Evolutionary conservation across 2,797 vertebrate species (phyloP).

Genomic region (Pygocentrus nattereri): DNA sequence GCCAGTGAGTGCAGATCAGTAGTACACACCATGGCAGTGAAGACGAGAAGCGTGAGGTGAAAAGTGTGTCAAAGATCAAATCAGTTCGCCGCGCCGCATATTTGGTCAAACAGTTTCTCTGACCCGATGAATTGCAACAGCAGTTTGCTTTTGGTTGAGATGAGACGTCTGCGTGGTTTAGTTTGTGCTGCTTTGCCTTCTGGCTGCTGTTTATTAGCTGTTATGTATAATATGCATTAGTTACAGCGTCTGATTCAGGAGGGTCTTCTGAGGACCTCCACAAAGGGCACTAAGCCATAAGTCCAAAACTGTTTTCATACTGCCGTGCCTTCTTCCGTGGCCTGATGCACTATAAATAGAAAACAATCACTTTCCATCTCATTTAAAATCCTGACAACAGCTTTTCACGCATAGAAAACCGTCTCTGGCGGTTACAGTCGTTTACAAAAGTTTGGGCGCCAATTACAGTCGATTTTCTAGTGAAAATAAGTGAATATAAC

Average conservation of each 20-base stretch:
- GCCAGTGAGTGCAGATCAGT: no score
- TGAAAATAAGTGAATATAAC: no score
- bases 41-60: neutral
- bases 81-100: neutral
- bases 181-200: neutral
- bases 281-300: neutral
- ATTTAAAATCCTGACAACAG: no score
- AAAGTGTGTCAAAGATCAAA: neutral
- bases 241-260: neutral
- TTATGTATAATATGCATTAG: neutral
- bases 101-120: neutral
- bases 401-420: no score
- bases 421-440: no score
- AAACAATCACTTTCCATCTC: no score
- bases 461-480: no score
- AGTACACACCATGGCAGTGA: no score
- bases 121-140: neutral
- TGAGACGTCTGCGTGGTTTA: neutral
- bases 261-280: neutral
- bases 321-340: no score
- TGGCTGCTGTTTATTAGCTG: neutral
- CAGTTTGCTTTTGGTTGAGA: neutral
- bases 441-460: no score
- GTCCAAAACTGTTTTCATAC: neutral
- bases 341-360: no score